phyloP scores from a whole-genome alignment of 2,113 vertebrate species.

The Coturnix japonica region DNA sequence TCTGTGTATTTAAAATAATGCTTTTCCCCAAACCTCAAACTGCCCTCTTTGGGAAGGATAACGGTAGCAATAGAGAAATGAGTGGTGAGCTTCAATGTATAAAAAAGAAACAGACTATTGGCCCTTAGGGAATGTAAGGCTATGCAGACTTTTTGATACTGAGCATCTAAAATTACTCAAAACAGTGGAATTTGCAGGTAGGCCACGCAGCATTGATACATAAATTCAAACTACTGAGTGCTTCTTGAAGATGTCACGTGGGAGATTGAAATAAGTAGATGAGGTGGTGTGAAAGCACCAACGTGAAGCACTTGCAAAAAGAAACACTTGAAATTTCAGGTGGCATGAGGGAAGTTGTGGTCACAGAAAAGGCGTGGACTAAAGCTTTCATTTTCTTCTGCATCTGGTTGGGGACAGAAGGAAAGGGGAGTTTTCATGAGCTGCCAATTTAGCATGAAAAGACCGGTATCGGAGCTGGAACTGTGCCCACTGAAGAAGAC shows the following conservation, averaged over 20 bases:
- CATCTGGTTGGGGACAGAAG: not conserved
- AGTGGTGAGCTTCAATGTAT: rapidly evolving
- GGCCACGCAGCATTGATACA: not conserved
- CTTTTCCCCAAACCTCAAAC: not conserved
- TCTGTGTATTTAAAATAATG: rapidly evolving
- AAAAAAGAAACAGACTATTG: not conserved
- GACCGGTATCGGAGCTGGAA: rapidly evolving
- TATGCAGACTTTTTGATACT: not conserved
- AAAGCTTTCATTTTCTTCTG: rapidly evolving
- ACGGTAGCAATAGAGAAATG: not conserved
- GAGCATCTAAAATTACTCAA: not conserved
- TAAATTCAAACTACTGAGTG: not conserved
- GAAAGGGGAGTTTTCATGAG: not conserved
- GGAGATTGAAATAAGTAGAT: not conserved
- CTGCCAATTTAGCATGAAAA: not conserved
- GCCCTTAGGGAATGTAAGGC: not conserved
- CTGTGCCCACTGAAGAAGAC: not conserved
- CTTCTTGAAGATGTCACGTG: not conserved
- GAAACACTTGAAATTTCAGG: not conserved
- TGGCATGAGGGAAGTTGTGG: not conserved
- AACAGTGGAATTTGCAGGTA: not conserved
- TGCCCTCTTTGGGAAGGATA: not conserved
- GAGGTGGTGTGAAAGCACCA: not conserved
- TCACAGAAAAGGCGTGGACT: not conserved
- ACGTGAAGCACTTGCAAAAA: not conserved